A percentile compares a stretch with the other conserved stretches of the same genome.
These are phyloP conservation scores for Cephalopholis sonnerati DNA, from an alignment of 2,113 vertebrate genomes.

Conservation along the genomic window DNA sequence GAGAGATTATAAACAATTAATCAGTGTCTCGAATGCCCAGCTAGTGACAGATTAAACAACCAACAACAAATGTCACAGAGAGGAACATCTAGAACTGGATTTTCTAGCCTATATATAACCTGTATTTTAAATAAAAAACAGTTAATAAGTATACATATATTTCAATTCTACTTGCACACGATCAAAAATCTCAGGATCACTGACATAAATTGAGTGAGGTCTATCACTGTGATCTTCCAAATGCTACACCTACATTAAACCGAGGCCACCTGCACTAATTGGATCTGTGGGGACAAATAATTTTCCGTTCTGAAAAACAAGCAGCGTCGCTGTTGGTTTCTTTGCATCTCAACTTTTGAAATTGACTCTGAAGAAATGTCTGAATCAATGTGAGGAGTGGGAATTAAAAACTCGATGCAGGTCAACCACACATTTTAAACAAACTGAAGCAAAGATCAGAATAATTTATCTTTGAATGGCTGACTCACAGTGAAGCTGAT, in stretches of 20 bases:
- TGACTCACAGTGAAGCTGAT: background rate
- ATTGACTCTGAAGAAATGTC: constrained; percentile 60
- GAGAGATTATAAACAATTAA: constrained; percentile 13
- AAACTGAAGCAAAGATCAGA: constrained; percentile 16
- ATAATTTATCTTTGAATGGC: background rate
- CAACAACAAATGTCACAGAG: constrained; percentile 19
- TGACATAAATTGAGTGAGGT: constrained; percentile 31
- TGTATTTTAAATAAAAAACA: constrained; percentile 24
- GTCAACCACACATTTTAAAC: constrained; percentile 16
- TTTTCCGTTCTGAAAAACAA: constrained; percentile 58
- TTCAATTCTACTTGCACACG: constrained; percentile 19
- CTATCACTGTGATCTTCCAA: constrained; percentile 18
- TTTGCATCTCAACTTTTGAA: constrained; percentile 46
- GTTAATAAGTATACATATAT: background rate
- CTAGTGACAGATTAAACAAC: constrained; percentile 14
- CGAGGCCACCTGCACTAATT: constrained; percentile 59
- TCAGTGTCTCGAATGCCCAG: background rate
- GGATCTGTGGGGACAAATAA: constrained; percentile 61
- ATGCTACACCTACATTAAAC: constrained; percentile 49
- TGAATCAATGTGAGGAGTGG: constrained; percentile 51
- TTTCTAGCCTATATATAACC: background rate
- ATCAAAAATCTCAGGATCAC: constrained; percentile 13
- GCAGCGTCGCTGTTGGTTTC: background rate
- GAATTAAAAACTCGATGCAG: constrained; percentile 39
- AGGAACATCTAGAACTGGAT: constrained; percentile 5